Conservation (phyloP, 2,888 invertebrate genomes). For the Rotaria macrura region DNA sequence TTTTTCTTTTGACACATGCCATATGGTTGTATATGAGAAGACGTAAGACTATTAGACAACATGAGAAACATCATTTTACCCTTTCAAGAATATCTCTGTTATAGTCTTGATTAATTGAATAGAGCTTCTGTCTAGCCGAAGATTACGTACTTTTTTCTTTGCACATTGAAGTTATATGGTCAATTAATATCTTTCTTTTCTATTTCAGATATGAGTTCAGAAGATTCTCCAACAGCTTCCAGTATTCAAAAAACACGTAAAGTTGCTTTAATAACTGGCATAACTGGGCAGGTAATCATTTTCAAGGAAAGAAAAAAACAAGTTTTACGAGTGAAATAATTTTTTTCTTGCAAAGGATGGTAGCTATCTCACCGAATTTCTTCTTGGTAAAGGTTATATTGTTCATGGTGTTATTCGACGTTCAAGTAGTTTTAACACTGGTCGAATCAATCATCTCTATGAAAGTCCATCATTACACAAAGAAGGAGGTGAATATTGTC, state of each 20-base stretch:
- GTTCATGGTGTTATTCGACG: constrained; percentile 81
- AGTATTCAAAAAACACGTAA: not conserved
- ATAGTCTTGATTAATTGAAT: not conserved
- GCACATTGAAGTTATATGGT: too few species aligned
- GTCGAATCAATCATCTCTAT: constrained; percentile 86
- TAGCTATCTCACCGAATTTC: constrained; percentile 85
- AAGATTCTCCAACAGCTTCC: not conserved
- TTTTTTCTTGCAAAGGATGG: too few species aligned
- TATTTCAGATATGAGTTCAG: not conserved
- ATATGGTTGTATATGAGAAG: not conserved
- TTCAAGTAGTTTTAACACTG: constrained; percentile 89
- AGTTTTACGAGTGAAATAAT: too few species aligned
- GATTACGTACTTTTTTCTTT: too few species aligned
- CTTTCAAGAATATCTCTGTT: not conserved
- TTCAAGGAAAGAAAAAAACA: too few species aligned
- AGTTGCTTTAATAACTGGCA: constrained; percentile 83
- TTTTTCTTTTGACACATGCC: not conserved
- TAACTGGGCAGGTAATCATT: constrained; percentile 69
- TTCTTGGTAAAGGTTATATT: constrained; percentile 75
- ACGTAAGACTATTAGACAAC: not conserved
- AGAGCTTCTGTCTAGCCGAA: too few species aligned
- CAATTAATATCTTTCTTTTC: too few species aligned
- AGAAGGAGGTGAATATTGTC: constrained; percentile 45
- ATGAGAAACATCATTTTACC: too few species aligned
- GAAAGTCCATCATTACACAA: constrained; percentile 75